Conservation (phyloP, 2,888 invertebrate genomes). For the Ecliptopera silaceata region DNA sequence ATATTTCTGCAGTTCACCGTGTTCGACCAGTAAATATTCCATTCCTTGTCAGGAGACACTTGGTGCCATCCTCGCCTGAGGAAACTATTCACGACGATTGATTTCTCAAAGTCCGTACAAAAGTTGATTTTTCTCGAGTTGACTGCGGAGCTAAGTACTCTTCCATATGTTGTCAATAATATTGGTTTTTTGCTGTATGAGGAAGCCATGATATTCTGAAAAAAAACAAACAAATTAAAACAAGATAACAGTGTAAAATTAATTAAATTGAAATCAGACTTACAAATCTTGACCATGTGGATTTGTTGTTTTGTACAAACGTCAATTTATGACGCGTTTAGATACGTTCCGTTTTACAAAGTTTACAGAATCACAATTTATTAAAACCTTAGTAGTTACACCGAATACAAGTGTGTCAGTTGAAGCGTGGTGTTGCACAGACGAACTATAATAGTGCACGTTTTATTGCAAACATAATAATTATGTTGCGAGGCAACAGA, state of each 20-base stretch:
- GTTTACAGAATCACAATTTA: neutral
- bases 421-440: slow-evolving; percentile 2
- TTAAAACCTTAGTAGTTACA: too few relatives aligned
- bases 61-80: slow-evolving; percentile 85
- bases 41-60: slow-evolving; percentile 93
- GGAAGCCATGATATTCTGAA: slow-evolving; percentile 22
- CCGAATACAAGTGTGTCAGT: neutral
- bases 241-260: neutral
- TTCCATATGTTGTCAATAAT: slow-evolving; percentile 51
- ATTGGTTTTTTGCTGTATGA: slow-evolving; percentile 86
- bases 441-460: slow-evolving; percentile 4
- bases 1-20: slow-evolving; percentile 93
- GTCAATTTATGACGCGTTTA: neutral
- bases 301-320: slow-evolving; percentile 4
- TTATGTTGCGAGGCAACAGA: slow-evolving; percentile 24
- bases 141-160: slow-evolving; percentile 35
- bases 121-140: slow-evolving; percentile 84
- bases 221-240: slow-evolving; percentile 4
- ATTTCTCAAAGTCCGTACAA: slow-evolving; percentile 60
- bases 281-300: slow-evolving; percentile 20
- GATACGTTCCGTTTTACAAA: neutral
- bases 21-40: slow-evolving; percentile 98
- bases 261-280: neutral
- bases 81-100: slow-evolving; percentile 55
- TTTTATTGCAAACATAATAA: slow-evolving; percentile 12